Base-by-base conservation (phyloP, 64 coral and sea anemone genomes). In the Exaiptasia diaphana region DNA sequence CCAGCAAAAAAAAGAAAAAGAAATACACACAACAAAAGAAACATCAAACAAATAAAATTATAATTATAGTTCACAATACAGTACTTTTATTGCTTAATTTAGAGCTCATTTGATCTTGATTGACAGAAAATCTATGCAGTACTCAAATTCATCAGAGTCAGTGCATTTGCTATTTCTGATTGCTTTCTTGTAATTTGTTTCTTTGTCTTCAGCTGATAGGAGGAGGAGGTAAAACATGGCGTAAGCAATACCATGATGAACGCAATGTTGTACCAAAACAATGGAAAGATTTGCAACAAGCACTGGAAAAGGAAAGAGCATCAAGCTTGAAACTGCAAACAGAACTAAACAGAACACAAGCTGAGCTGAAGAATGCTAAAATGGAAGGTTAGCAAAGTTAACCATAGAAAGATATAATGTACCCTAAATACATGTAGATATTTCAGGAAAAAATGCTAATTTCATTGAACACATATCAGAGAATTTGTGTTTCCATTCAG, bases 211-310 rank as follows among this genome's bases (percentile, higher is more conserved):
- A 93, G 90, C 57, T 93, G 4, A 93, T 93, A 7, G 79, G 85
- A 23, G 91, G 91, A 8, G 91, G 91, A 22, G 63, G 70, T 13
- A 93, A 93, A 64, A 77, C 87, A 23, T 97, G 83, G 84, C 84
- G 94, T 11, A 97, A 97, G 79, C 89, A 91, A 63, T 84, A 82
- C 11, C 71, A 74, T 56, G 85, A 83, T 55, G 86, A 79, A 27
- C 80, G 81, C 28, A 97, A 97, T 64, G 78, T 97, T 30, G 75
- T 97, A 17, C 85, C 94, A 14, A 83, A 85, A 28, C 94, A 97
- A 28, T 97, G 94, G 94, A 92, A 82, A 79, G 94, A 97, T 46
- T 57, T 97, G 26, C 94, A 97, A 12, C 89, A 99, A 70, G 89
- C 95, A 3, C 79, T 99, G 32, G 95, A 97, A 52, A 97, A 92